phyloP scores from a whole-genome alignment of 2,113 vertebrate genomes.

The Cyphomyrus plagiostoma region DNA sequence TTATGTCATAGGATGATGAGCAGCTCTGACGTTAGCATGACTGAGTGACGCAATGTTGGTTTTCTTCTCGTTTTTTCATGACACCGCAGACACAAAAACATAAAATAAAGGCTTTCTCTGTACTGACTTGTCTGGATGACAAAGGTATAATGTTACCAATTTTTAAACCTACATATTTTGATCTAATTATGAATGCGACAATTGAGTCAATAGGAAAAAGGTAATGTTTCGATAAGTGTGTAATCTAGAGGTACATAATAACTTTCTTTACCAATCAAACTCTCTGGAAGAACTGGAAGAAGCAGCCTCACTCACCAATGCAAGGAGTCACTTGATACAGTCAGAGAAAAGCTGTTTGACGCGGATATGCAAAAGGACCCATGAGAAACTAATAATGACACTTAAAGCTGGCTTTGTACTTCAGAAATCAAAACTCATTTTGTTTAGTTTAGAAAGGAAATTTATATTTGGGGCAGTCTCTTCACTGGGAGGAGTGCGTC shows the following conservation, averaged over 20 bases:
- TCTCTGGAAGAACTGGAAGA: background rate
- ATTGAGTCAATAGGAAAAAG: background rate
- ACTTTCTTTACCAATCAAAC: background rate
- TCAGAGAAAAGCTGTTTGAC: background rate
- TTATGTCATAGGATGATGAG: background rate
- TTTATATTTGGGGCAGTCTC: background rate
- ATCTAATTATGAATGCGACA: background rate
- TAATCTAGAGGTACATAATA: background rate
- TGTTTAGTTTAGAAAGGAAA: background rate
- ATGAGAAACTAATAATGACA: background rate
- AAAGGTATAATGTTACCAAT: background rate
- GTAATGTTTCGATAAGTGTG: background rate
- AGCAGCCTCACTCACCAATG: background rate
- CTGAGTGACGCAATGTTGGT: background rate
- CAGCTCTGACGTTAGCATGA: background rate
- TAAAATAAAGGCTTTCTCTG: background rate
- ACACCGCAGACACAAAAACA: background rate
- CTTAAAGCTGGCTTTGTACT: background rate
- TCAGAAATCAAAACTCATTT: background rate
- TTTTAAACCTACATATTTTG: background rate
- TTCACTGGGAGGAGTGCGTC: background rate
- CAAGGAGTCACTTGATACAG: background rate
- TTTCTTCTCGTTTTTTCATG: background rate
- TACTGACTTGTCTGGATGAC: background rate
- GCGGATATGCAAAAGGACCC: background rate